Conservation (phyloP, 2,113 vertebrate genomes). For the Ochotona princeps region DNA sequence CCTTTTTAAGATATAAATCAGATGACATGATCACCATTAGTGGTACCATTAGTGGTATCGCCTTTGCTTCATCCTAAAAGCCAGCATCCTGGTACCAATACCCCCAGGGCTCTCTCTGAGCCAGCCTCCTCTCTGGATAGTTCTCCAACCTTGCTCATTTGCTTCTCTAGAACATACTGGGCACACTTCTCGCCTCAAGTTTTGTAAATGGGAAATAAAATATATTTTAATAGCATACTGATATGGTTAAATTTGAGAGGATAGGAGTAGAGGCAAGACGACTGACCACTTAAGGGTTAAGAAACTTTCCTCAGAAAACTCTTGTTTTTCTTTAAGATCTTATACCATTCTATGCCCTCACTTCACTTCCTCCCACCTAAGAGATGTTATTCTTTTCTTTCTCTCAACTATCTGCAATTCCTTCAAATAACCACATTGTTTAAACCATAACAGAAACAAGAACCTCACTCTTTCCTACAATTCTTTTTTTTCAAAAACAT, state of each 20-base stretch:
- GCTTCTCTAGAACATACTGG: neutral
- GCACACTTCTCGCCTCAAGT: neutral
- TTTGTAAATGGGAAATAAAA: constrained; percentile 3
- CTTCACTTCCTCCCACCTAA: constrained; percentile 11
- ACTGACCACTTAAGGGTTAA: no score
- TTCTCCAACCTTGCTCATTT: neutral
- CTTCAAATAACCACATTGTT: neutral
- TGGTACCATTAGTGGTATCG: neutral
- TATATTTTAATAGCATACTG: neutral
- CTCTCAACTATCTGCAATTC: neutral
- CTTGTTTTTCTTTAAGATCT: neutral
- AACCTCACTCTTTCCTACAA: neutral
- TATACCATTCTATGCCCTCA: neutral
- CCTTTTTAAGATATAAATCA: neutral
- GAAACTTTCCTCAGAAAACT: no score
- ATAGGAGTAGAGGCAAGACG: neutral
- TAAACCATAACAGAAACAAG: constrained; percentile 23
- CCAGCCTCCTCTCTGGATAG: neutral
- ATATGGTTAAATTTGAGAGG: neutral
- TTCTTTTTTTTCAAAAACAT: neutral
- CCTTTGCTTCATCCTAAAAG: constrained; percentile 9
- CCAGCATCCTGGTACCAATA: neutral
- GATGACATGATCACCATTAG: neutral
- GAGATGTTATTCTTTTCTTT: constrained; percentile 5
- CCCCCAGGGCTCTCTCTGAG: neutral